Evolutionary conservation across 2,888 invertebrate genomes (phyloP), one percentile per base, ranked within the genome.

Genomic region (Pollenia griseotomentosa): DNA sequence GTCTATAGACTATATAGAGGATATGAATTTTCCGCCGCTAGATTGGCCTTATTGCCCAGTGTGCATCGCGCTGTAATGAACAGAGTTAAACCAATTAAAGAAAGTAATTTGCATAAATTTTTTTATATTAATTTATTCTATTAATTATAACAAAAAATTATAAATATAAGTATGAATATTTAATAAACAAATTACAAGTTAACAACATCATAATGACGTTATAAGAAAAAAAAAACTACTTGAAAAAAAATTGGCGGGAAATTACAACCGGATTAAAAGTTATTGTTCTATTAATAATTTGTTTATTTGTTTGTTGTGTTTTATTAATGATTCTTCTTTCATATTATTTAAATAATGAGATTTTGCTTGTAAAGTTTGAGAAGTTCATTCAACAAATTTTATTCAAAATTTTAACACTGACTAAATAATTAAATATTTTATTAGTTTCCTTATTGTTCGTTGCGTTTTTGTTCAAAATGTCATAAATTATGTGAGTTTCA

Each of bases 251-350:
- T 80, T 79, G 83, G 63, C 70, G 86, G 83, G 79, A 83, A 86
- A 80, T 80, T 57, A 86, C 82, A 86, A 83, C 86, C 86, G 86
- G 86, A 86, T 80, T 65, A 83, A 63, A 63, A 10, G 7, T 63
- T 75, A 59, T 71, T 71, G 53, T 51, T 48, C 12, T 40, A 8
- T 74, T 48, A 23, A 23, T 23, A 8, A 19, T 71, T 65, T 19
- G 14, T 57, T 59, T 40, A 40, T 71, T 65, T 19, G 14, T 57
- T 59, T 40, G 8, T 66, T 68, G 68, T 61, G 46, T 59, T 11
- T 82, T 68, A 66, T 82, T 74, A 61, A 59, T 65, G 55, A 46
- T 12, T 79, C 63, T 61, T 44, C 10, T 42, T 40, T 42, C 23
- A 9, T 46, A 12, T 23, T 23, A 12, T 10, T 40, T 5, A 16